Conservation (phyloP, 2,888 invertebrate species). For the Eupsilia transversa region DNA sequence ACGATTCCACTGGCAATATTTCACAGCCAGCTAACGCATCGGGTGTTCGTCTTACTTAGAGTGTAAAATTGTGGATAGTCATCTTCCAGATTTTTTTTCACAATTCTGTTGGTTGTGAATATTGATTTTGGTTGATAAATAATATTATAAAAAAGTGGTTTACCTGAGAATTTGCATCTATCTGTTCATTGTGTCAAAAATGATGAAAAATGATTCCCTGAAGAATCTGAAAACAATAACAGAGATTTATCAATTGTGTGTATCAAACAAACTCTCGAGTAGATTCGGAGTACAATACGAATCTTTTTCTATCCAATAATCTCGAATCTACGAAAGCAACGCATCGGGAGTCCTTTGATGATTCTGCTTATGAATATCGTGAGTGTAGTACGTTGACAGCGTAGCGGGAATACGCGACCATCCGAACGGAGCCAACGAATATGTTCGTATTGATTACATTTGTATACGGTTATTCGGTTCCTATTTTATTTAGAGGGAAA, state of each 20-base stretch:
- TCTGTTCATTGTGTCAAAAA: background rate
- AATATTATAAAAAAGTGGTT: background rate
- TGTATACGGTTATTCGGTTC: slow-evolving; percentile 56
- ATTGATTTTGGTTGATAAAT: background rate
- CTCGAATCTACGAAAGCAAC: slow-evolving; percentile 53
- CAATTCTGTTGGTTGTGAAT: background rate
- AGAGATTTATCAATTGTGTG: background rate
- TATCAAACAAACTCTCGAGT: background rate
- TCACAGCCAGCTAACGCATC: slow-evolving; percentile 84
- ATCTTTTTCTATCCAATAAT: slow-evolving; percentile 58
- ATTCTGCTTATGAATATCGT: slow-evolving; percentile 87
- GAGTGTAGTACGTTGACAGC: slow-evolving; percentile 76
- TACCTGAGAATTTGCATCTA: background rate
- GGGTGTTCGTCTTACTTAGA: slow-evolving; percentile 71
- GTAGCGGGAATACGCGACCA: slow-evolving; percentile 69
- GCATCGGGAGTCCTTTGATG: slow-evolving; percentile 81
- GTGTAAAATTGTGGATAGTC: slow-evolving; percentile 58
- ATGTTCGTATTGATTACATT: slow-evolving; percentile 65
- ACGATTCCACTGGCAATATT: slow-evolving; percentile 87
- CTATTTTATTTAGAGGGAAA: slow-evolving; percentile 53
- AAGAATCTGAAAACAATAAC: background rate
- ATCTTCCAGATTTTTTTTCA: background rate
- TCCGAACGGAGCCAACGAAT: slow-evolving; percentile 70
- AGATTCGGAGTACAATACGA: background rate
- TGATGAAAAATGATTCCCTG: background rate